Evolutionary conservation across 2,888 invertebrate genomes (phyloP).

Genomic region (Allolobophora icterica): DNA sequence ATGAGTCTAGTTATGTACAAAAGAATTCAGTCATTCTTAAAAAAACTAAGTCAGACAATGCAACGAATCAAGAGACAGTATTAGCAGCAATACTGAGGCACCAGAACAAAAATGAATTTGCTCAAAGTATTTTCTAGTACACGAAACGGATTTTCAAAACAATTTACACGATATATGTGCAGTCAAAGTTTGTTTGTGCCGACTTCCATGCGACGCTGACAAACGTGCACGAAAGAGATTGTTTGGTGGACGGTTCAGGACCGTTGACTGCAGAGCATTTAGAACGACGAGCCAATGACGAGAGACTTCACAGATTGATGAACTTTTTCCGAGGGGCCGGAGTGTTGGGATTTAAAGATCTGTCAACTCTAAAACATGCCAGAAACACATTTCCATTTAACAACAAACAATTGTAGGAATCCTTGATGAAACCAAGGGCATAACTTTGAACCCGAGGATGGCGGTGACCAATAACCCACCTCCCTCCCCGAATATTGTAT

Average conservation of each 20-base stretch:
- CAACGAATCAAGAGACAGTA: not conserved
- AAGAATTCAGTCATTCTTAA: not conserved
- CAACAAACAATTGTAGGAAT: not conserved
- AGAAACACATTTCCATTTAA: not conserved
- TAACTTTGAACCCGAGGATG: not conserved
- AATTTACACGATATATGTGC: not conserved
- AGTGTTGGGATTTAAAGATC: not conserved
- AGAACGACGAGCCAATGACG: not conserved
- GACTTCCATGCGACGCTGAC: too few species aligned
- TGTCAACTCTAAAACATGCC: not conserved
- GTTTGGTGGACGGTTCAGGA: not conserved
- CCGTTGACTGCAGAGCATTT: not conserved
- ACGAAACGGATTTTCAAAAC: not conserved
- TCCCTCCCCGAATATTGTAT: too few species aligned
- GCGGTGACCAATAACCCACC: not conserved
- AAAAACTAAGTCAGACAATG: not conserved
- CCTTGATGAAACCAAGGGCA: too few species aligned
- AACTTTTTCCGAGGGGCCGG: slow-evolving; percentile 24
- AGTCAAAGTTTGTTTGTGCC: not conserved
- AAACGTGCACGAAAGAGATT: not conserved
- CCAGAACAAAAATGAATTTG: slow-evolving; percentile 2
- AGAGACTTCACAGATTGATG: not conserved
- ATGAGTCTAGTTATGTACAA: not conserved
- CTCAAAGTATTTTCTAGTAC: not conserved
- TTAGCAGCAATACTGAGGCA: not conserved